phyloP scores from a whole-genome alignment of 2,113 vertebrate species.

The Microtus ochrogaster region DNA sequence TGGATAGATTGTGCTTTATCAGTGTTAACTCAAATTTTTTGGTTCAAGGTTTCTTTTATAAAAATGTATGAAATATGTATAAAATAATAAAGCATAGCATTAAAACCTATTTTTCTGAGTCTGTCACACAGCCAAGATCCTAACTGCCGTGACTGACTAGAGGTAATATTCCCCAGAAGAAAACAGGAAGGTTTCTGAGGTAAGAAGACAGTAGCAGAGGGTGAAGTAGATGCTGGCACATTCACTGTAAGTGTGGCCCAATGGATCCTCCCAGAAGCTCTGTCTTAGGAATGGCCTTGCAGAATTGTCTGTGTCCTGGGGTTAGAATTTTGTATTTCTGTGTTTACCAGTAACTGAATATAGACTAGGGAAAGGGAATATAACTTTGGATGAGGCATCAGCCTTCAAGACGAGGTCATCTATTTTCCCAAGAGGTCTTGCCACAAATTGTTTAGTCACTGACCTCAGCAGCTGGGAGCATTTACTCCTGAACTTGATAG shows the following conservation, averaged over 20 bases:
- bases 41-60: not conserved
- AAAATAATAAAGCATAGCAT: not conserved
- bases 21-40: not conserved
- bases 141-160: not conserved
- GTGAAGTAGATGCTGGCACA: not conserved
- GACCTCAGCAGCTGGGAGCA: not conserved
- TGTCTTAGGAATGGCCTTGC: not conserved
- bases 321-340: not conserved
- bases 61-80: not conserved
- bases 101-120: not conserved
- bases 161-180: not conserved
- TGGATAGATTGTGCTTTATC: conserved; percentile 17
- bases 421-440: not conserved
- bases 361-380: not conserved
- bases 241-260: not conserved
- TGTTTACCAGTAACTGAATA: not conserved
- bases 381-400: not conserved
- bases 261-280: not conserved
- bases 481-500: not conserved
- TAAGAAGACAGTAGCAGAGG: not conserved
- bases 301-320: not conserved
- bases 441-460: not conserved
- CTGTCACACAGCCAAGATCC: not conserved
- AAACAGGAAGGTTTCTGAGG: too few relatives aligned
- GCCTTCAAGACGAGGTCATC: not conserved